Evolutionary conservation across 1,140 invertebrate species (phyloP).

Genomic region (Hyposmocoma kahamanoa): DNA sequence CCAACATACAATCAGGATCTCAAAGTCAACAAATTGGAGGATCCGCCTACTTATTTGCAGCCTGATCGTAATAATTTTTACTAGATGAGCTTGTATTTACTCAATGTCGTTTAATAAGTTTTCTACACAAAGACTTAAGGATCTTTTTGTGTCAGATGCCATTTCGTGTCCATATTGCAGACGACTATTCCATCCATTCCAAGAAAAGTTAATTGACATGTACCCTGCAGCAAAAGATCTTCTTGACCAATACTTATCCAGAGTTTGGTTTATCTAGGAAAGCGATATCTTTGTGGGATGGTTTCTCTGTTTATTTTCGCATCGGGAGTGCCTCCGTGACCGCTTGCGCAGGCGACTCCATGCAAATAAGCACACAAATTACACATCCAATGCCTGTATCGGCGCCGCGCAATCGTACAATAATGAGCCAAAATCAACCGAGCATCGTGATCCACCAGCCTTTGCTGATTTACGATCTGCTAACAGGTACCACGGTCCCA

Average conservation of each 20-base stretch:
- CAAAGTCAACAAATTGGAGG: conserved; percentile 38
- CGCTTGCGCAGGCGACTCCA: conserved; percentile 36
- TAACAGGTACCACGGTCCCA: conserved; percentile 23
- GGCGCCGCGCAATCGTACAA: conserved; percentile 39
- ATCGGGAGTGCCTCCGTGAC: conserved; percentile 37
- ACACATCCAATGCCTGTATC: conserved; percentile 43
- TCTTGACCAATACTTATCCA: too few relatives aligned
- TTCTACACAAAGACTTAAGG: too few relatives aligned
- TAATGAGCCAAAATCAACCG: conserved; percentile 51
- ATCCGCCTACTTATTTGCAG: conserved; percentile 29
- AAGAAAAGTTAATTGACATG: too few relatives aligned
- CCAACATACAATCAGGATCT: conserved; percentile 39
- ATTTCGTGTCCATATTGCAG: too few relatives aligned
- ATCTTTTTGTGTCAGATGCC: too few relatives aligned
- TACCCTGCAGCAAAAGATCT: too few relatives aligned
- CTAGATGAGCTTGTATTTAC: conserved; percentile 15
- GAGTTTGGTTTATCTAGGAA: too few relatives aligned
- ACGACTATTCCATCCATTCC: too few relatives aligned
- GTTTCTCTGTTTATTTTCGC: conserved; percentile 30
- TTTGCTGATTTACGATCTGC: conserved; percentile 44
- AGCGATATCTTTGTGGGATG: not conserved
- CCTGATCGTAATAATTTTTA: conserved; percentile 8
- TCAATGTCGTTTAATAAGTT: too few relatives aligned
- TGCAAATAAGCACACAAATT: conserved; percentile 57
- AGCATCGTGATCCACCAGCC: conserved; percentile 14